Evolutionary conservation across 2,113 vertebrate genomes (phyloP).

Genomic region (Nycticryphes semicollaris): DNA sequence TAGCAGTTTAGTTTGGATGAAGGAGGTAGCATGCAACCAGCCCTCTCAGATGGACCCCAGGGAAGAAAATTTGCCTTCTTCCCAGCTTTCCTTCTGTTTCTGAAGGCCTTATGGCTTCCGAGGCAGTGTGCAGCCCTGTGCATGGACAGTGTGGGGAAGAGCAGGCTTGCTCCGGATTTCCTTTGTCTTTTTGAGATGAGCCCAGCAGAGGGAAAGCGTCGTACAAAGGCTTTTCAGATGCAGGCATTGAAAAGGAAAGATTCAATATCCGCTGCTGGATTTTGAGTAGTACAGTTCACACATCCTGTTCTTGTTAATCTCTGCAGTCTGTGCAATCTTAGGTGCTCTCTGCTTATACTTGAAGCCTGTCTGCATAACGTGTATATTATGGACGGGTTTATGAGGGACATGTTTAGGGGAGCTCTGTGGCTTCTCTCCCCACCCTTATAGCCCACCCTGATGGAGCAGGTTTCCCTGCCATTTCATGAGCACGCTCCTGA

Average conservation of each 20-base stretch:
- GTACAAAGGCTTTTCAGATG: slow-evolving; percentile 27
- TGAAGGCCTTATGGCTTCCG: neutral
- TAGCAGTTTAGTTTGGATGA: neutral
- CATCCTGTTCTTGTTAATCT: neutral
- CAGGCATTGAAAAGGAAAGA: neutral
- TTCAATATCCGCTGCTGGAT: slow-evolving; percentile 45
- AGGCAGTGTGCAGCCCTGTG: neutral
- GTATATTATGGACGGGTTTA: neutral
- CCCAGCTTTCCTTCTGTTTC: neutral
- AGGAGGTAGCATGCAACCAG: neutral
- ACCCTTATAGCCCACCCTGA: neutral
- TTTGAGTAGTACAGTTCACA: neutral
- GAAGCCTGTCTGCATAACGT: neutral
- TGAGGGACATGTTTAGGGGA: neutral
- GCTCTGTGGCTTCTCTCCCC: neutral
- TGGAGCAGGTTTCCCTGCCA: neutral
- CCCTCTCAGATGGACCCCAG: neutral
- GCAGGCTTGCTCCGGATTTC: neutral
- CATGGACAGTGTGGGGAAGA: neutral
- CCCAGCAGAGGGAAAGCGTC: neutral
- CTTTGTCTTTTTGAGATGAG: slow-evolving; percentile 20
- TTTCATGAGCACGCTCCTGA: neutral
- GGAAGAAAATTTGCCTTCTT: neutral
- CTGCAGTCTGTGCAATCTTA: neutral
- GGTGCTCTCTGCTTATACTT: neutral